Percentiles rank a stretch among this genome's conserved stretches.
phyloP scores from a whole-genome alignment of 2,113 vertebrate species.

The Campylomormyrus numenius region DNA sequence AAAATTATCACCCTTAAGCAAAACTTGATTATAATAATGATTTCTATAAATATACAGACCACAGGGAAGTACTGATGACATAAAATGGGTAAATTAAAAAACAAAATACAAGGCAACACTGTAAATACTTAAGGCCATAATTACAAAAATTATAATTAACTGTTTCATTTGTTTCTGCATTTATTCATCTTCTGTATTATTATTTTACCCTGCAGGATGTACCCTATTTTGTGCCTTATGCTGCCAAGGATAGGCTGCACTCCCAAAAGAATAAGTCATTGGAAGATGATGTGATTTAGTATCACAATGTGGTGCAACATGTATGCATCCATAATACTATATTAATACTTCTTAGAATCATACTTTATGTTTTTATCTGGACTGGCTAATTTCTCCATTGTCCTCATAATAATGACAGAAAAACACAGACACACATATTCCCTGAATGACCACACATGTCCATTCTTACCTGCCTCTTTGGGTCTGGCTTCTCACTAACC shows the following conservation, averaged over 20 bases:
- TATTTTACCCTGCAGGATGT: background rate
- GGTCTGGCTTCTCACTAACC: constrained; percentile 51
- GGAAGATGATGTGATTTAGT: background rate
- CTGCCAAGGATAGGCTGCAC: background rate
- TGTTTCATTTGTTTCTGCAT: background rate
- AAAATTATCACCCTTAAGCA: background rate
- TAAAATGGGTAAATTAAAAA: background rate
- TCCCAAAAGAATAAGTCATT: background rate
- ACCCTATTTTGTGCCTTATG: background rate
- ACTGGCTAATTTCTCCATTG: background rate
- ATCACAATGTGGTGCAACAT: background rate
- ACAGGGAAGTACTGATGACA: background rate
- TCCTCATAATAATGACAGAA: background rate
- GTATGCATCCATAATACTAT: background rate
- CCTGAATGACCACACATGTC: background rate
- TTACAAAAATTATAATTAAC: background rate
- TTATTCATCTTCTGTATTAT: background rate
- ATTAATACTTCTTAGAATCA: background rate
- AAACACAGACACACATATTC: background rate
- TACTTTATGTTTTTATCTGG: background rate
- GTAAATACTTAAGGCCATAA: background rate
- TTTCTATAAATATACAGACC: background rate
- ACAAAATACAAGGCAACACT: background rate
- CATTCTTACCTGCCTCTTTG: constrained; percentile 57
- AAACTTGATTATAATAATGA: background rate